Percentiles rank a stretch among this genome's conserved stretches.
Evolutionary conservation across 2,888 invertebrate genomes (phyloP).

Genomic region (Pristionchus entomophagus): DNA sequence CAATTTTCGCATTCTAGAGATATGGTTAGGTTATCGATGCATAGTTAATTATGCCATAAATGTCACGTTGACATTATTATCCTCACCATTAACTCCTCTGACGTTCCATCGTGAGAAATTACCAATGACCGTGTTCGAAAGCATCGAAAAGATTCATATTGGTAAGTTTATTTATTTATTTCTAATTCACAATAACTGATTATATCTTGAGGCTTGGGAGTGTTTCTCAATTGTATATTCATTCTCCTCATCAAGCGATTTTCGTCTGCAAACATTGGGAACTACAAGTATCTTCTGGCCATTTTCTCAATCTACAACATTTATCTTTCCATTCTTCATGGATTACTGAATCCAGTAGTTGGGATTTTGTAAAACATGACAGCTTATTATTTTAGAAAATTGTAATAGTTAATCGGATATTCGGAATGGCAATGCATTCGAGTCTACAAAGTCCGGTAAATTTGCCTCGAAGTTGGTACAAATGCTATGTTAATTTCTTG

Average conservation of each 20-base stretch:
- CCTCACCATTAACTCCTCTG: no score
- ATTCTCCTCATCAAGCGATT: background rate
- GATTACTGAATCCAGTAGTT: background rate
- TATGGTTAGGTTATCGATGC: no score
- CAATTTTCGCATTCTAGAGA: no score
- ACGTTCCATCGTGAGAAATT: no score
- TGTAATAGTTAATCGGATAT: background rate
- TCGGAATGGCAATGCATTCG: background rate
- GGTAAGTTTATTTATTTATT: background rate
- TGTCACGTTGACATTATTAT: no score
- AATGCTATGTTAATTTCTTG: no score
- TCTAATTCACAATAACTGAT: background rate
- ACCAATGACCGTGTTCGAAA: background rate
- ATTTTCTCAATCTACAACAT: background rate
- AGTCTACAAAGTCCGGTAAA: background rate
- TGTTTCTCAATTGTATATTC: background rate
- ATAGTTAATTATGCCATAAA: no score
- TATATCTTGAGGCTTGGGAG: background rate
- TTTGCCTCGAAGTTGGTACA: background rate
- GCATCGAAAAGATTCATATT: background rate
- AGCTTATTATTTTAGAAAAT: background rate
- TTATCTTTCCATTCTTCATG: background rate
- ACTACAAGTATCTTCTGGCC: background rate
- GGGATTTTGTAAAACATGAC: background rate
- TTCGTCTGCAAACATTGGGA: background rate